phyloP scores from a whole-genome alignment of 2,113 vertebrate species.

The Ptyas mucosa region DNA sequence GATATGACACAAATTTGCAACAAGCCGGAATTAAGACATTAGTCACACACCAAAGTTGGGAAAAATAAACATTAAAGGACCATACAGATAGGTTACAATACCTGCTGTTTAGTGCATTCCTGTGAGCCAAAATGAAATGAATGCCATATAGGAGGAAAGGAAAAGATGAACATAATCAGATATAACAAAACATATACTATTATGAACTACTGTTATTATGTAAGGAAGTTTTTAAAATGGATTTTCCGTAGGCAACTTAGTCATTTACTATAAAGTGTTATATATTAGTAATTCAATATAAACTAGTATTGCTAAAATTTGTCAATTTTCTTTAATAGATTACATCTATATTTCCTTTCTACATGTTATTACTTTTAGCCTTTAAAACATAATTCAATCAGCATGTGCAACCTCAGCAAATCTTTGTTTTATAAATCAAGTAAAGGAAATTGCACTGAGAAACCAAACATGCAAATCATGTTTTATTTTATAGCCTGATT shows the following conservation, averaged over 20 bases:
- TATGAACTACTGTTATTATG: constrained; percentile 61
- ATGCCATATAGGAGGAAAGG: constrained; percentile 85
- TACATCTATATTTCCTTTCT: background rate
- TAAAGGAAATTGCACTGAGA: background rate
- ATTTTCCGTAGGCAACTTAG: constrained; percentile 53
- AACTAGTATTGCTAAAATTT: constrained; percentile 11
- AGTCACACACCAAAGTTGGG: constrained; percentile 53
- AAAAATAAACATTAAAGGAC: constrained; percentile 59
- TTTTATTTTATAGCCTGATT: background rate
- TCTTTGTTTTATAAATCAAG: background rate
- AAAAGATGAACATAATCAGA: constrained; percentile 89
- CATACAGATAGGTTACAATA: constrained; percentile 84
- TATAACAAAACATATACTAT: constrained; percentile 72
- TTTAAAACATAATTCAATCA: constrained; percentile 20
- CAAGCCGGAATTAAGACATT: constrained; percentile 41
- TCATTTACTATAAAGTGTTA: constrained; percentile 24
- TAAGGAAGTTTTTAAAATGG: constrained; percentile 46
- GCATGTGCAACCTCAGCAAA: constrained; percentile 11
- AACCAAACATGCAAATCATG: background rate
- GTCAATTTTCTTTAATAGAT: constrained; percentile 29
- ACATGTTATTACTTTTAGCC: constrained; percentile 32
- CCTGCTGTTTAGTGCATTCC: constrained; percentile 97
- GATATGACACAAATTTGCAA: constrained; percentile 43
- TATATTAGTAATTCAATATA: constrained; percentile 35
- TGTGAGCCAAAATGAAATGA: constrained; percentile 90